Evolutionary conservation across 1,140 invertebrate genomes (phyloP), one percentile per base, ranked within the genome.

Genomic region (Drosophila ananassae): DNA sequence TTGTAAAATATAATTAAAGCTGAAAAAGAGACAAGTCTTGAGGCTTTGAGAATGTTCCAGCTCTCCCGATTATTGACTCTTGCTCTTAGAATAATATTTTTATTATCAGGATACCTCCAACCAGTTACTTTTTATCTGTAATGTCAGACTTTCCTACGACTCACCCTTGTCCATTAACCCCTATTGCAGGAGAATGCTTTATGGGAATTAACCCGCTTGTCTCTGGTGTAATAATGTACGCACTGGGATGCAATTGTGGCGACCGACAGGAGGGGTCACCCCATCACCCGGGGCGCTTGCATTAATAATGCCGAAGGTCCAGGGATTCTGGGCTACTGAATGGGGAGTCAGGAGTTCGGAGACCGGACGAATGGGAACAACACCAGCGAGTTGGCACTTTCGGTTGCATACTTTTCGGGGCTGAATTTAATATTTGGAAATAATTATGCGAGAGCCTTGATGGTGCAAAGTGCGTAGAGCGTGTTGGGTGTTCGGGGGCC

Each of bases 401-500:
- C 25, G 52, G 25, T 52, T 67, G 59, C 77, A 71, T 75, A 81
- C 78, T 85, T 85, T 84, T 81, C 41, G 78, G 74, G 41, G 73
- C 57, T 25, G 68, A 75, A 87, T 77, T 87, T 74, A 85, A 87
- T 87, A 85, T 87, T 85, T 85, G 81, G 64, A 61, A 64, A 80
- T 82, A 85, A 85, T 85, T 85, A 87, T 85, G 77, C 68, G 63
- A 71, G 48, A 79, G 54, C 28, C 25, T 46, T 7, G 44, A n/a
- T 47, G 34, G 34, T 13, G 41, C 6, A 44, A 44, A 44, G n/a
- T 54, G 52, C 21, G 25, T 58, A 50, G 59, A 6, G 25, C 22
- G 37, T 37, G 17, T 56, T 21, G 34, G 34, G 34, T 12, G 34
- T n/a, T 37, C 10, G 10, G 34, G 34, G 12, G 9, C 10, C 4